phyloP scores from a whole-genome alignment of 2,888 invertebrate genomes.

The Hermaeophaga mercurialis region DNA sequence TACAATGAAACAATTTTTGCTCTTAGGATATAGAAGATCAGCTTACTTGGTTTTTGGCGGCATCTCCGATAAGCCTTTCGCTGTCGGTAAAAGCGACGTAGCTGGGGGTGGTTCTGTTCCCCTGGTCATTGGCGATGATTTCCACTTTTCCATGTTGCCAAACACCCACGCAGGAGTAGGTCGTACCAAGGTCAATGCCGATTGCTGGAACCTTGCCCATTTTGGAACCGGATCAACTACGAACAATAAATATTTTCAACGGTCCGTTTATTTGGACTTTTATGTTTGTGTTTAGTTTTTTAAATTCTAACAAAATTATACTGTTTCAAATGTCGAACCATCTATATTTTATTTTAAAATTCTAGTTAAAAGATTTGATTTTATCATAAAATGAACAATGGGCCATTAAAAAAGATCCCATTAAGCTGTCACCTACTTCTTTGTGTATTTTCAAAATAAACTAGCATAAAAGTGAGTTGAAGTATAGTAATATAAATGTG shows the following conservation, averaged over 20 bases:
- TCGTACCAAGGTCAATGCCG: conserved; percentile 76
- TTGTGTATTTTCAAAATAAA: no score
- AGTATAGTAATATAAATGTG: no score
- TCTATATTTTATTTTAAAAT: background rate
- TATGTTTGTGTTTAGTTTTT: background rate
- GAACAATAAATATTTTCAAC: background rate
- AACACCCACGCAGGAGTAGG: conserved; percentile 85
- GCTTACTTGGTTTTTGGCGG: conserved; percentile 78
- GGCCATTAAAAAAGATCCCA: no score
- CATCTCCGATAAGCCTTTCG: conserved; percentile 84
- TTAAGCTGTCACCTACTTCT: no score
- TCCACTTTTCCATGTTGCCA: conserved; percentile 84
- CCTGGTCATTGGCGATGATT: conserved; percentile 88
- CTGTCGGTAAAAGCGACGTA: conserved; percentile 88
- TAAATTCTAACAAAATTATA: no score
- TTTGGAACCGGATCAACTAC: conserved; percentile 21
- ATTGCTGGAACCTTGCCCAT: conserved; percentile 46
- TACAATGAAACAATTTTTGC: no score
- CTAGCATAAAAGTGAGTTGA: no score
- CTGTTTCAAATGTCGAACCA: background rate
- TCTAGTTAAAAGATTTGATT: no score
- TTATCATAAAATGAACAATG: no score
- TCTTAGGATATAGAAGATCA: no score
- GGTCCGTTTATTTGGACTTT: background rate
- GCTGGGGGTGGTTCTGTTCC: conserved; percentile 85